Conservation (phyloP, 92 coral and sea anemone species). For the Epizoanthus ramosus region DNA sequence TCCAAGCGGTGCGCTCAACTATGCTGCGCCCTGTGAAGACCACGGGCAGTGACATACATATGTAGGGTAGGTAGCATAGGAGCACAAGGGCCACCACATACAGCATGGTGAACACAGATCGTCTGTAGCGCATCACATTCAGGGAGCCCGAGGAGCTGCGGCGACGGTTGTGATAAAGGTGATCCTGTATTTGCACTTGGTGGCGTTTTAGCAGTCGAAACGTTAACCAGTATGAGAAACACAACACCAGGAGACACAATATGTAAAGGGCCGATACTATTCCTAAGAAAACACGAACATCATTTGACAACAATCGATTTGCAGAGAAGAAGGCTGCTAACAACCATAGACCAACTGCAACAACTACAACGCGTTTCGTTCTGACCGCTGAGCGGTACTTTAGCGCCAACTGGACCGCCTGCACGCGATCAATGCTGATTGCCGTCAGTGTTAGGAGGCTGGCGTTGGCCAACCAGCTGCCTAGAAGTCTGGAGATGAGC, state of each 20-base stretch:
- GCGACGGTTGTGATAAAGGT: neutral
- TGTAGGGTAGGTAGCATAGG: slow-evolving; percentile 22
- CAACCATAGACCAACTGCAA: slow-evolving; percentile 23
- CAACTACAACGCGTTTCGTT: slow-evolving; percentile 17
- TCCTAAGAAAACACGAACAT: slow-evolving; percentile 32
- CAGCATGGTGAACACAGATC: slow-evolving; percentile 27
- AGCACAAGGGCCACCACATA: slow-evolving; percentile 12
- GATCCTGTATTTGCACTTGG: slow-evolving; percentile 12
- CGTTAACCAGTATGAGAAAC: slow-evolving; percentile 20
- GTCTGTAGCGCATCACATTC: slow-evolving; percentile 17
- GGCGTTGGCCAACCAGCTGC: slow-evolving; percentile 30
- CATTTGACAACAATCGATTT: slow-evolving; percentile 5
- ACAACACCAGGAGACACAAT: slow-evolving; percentile 24
- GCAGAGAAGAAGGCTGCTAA: slow-evolving; percentile 29
- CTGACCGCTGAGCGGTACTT: slow-evolving; percentile 38
- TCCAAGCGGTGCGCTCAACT: slow-evolving; percentile 27
- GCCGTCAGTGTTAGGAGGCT: slow-evolving; percentile 31
- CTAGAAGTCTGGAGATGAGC: slow-evolving; percentile 40
- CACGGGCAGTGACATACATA: slow-evolving; percentile 29
- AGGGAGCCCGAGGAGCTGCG: neutral
- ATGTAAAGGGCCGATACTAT: slow-evolving; percentile 25
- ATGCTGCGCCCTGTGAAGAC: slow-evolving; percentile 17
- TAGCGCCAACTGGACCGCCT: slow-evolving; percentile 20
- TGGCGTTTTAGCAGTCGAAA: slow-evolving; percentile 25
- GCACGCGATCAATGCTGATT: slow-evolving; percentile 35